These are phyloP conservation scores for Australoheros facetus DNA, from an alignment of 2,797 vertebrate genomes.

Conservation along the genomic window DNA sequence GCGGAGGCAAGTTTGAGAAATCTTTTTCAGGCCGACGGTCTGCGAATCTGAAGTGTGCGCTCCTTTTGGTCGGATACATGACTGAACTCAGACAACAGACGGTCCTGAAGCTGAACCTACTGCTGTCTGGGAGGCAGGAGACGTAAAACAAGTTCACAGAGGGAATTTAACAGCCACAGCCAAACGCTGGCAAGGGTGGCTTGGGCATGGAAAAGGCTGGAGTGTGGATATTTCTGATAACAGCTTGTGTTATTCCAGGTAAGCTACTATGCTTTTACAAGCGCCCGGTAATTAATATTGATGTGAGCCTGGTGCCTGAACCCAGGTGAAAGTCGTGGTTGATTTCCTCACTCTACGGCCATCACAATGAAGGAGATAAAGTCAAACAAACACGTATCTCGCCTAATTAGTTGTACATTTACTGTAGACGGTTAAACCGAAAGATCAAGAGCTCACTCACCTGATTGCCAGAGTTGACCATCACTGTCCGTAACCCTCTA, in stretches of 20 bases:
- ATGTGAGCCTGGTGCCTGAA: background rate
- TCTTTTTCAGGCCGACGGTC: background rate
- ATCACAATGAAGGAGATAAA: background rate
- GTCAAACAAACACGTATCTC: background rate
- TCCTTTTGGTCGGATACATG: conserved; percentile 6
- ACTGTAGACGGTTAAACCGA: background rate
- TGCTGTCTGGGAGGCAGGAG: conserved; percentile 24
- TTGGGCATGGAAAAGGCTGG: conserved; percentile 68
- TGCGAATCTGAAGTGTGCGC: background rate
- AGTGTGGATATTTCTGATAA: conserved; percentile 73
- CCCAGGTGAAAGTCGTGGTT: background rate
- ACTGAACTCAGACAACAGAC: conserved; percentile 10
- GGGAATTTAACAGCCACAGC: conserved; percentile 49
- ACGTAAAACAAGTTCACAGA: conserved; percentile 28
- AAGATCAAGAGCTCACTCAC: background rate
- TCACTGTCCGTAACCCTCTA: background rate
- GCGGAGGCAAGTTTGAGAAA: conserved; percentile 16
- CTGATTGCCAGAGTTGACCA: background rate
- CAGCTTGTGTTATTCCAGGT: conserved; percentile 69
- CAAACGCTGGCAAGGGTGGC: conserved; percentile 63
- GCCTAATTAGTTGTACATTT: background rate
- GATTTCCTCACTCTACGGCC: background rate
- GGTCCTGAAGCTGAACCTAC: conserved; percentile 31
- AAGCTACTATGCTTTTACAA: conserved; percentile 13
- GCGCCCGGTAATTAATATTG: background rate